These are phyloP conservation scores for Bombyx mandarina DNA, from an alignment of 1,140 invertebrate species.

Conservation along the genomic window DNA sequence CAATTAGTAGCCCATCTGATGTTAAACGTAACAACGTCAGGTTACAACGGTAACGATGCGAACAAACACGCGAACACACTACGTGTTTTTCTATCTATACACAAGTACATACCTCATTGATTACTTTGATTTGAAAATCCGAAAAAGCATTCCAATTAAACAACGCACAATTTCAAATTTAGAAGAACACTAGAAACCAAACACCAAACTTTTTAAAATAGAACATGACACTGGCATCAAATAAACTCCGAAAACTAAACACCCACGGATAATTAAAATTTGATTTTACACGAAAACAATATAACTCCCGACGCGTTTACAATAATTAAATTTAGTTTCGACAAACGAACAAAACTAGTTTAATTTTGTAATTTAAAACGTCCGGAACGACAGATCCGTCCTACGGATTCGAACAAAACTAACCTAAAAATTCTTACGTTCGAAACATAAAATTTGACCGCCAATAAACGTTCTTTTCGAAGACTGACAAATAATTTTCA, in stretches of 20 bases:
- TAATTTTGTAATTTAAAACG: conserved; percentile 9
- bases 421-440: conserved; percentile 45
- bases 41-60: no score
- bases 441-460: conserved; percentile 59
- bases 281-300: no score
- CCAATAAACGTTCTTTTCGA: conserved; percentile 39
- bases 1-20: no score
- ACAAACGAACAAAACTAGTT: neutral
- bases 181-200: neutral
- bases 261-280: no score
- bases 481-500: conserved; percentile 21
- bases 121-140: neutral
- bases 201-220: neutral
- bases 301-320: no score
- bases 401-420: conserved; percentile 40
- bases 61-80: no score
- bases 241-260: neutral
- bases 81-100: neutral
- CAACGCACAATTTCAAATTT: neutral
- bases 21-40: no score
- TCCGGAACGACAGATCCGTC: conserved; percentile 23
- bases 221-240: conserved; percentile 3
- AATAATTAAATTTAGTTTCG: neutral
- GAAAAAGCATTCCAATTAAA: neutral
- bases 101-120: neutral